Conservation (phyloP, 1,140 invertebrate species). For the Amyelois transitella region DNA sequence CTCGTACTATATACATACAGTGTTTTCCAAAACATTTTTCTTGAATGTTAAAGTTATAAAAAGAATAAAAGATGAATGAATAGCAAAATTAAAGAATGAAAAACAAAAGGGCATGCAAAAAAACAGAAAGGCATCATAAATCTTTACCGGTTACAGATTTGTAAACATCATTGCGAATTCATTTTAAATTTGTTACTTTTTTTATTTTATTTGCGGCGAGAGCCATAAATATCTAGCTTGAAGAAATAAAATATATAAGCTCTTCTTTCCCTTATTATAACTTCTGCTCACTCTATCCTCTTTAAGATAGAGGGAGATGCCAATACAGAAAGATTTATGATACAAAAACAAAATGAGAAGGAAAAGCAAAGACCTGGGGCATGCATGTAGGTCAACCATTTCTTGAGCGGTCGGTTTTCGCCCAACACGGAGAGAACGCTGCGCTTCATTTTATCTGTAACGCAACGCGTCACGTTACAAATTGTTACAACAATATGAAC, state of each 20-base stretch:
- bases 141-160: background rate
- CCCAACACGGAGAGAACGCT: slow-evolving; percentile 49
- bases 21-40: too few relatives aligned
- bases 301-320: too few relatives aligned
- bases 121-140: background rate
- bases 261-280: too few relatives aligned
- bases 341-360: slow-evolving; percentile 29
- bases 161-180: too few relatives aligned
- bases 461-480: slow-evolving; percentile 28
- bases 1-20: too few relatives aligned
- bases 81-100: background rate
- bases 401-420: slow-evolving; percentile 57
- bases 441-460: slow-evolving; percentile 59
- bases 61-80: background rate
- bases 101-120: background rate
- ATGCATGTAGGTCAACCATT: slow-evolving; percentile 72
- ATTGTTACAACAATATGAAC: too few relatives aligned
- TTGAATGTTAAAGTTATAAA: background rate
- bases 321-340: background rate
- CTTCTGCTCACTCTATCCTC: too few relatives aligned
- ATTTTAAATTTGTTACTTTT: too few relatives aligned
- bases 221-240: too few relatives aligned
- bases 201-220: background rate
- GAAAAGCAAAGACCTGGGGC: slow-evolving; percentile 66
- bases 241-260: too few relatives aligned